Conservation (phyloP, 2,888 invertebrate genomes). For the Cephalotes varians region DNA sequence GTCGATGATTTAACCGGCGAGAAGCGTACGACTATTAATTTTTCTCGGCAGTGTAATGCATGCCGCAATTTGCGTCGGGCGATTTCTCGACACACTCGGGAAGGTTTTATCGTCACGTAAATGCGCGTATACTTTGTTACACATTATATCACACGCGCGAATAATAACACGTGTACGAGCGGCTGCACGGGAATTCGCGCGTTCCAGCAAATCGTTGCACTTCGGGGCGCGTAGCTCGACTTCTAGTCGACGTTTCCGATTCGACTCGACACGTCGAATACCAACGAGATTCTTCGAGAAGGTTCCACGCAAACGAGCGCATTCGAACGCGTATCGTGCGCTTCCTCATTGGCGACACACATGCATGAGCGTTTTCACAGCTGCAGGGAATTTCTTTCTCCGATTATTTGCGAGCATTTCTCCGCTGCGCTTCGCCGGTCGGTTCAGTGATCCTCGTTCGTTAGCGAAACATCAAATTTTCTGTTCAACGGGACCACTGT, state of each 20-base stretch:
- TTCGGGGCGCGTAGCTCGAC: constrained; percentile 9
- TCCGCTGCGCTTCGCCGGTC: background rate
- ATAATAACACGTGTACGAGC: background rate
- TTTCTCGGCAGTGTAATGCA: constrained; percentile 18
- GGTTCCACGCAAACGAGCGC: background rate
- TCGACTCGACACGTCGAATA: constrained; percentile 5
- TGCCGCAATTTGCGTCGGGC: constrained; percentile 8
- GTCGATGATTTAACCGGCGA: constrained; percentile 32
- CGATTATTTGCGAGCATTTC: constrained; percentile 37
- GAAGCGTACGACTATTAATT: constrained; percentile 23
- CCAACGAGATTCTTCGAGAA: constrained; percentile 33
- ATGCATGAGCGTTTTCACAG: constrained; percentile 48
- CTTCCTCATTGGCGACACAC: constrained; percentile 44
- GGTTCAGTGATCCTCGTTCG: constrained; percentile 22
- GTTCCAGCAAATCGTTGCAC: background rate
- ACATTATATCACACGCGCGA: constrained; percentile 8
- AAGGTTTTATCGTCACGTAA: constrained; percentile 11
- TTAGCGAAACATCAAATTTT: background rate
- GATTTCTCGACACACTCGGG: background rate
- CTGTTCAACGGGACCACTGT: background rate
- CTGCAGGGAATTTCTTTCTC: constrained; percentile 23
- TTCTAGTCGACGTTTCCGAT: background rate
- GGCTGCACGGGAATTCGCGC: background rate
- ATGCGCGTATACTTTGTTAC: background rate
- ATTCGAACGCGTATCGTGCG: constrained; percentile 46